These are phyloP conservation scores for Meandrusa payeni DNA, from an alignment of 2,888 invertebrate genomes.

Conservation along the genomic window DNA sequence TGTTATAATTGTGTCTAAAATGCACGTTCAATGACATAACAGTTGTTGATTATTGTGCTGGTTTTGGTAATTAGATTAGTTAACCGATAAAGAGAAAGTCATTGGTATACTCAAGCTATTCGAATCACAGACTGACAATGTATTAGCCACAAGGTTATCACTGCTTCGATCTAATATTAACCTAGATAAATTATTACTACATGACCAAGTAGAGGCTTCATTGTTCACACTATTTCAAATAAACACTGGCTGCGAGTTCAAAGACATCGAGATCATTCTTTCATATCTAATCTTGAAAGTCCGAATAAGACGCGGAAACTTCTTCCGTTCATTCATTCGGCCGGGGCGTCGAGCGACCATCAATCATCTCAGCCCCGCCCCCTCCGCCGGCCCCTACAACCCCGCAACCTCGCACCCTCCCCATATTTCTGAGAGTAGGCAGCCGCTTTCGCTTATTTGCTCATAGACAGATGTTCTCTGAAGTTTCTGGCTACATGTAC, in stretches of 20 bases:
- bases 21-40: too few species aligned
- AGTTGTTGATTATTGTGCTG: too few species aligned
- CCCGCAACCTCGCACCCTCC: conserved; percentile 29
- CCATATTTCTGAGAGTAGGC: conserved; percentile 36
- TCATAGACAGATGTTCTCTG: conserved; percentile 29
- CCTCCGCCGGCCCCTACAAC: conserved; percentile 28
- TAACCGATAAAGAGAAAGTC: too few species aligned
- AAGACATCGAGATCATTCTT: conserved; percentile 2
- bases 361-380: conserved; percentile 39
- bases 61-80: too few species aligned
- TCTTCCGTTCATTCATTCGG: conserved; percentile 17
- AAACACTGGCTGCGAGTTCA: not conserved
- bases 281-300: conserved; percentile 19
- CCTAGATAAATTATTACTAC: too few species aligned
- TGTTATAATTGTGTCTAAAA: too few species aligned
- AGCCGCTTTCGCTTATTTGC: conserved; percentile 17
- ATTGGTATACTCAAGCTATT: too few species aligned
- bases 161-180: too few species aligned
- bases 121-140: too few species aligned
- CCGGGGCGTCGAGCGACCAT: conserved; percentile 32
- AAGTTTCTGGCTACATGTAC: conserved; percentile 13
- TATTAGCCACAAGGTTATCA: too few species aligned
- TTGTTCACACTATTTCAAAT: too few species aligned
- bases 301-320: conserved; percentile 20
- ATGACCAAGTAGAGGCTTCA: too few species aligned